phyloP scores from a whole-genome alignment of 2,113 vertebrate genomes.

The Psephotus haematonotus region DNA sequence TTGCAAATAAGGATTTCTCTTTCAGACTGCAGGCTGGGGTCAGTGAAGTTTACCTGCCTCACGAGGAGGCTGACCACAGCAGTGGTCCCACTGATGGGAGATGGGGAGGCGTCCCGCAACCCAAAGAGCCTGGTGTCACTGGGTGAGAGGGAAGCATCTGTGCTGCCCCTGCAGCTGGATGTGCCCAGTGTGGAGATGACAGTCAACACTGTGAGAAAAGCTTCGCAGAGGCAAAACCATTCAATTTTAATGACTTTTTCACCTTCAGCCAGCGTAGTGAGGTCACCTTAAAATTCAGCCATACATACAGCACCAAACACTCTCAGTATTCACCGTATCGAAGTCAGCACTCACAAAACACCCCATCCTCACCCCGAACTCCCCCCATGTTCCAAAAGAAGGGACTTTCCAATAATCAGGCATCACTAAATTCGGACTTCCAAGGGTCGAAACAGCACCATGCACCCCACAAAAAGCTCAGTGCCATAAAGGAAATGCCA shows the following conservation, averaged over 20 bases:
- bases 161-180: rapidly evolving
- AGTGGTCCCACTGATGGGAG: background rate
- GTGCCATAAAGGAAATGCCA: rapidly evolving
- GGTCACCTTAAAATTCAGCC: background rate
- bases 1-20: background rate
- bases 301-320: rapidly evolving
- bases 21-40: no score
- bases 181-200: no score
- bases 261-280: background rate
- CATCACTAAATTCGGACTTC: background rate
- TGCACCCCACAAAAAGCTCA: rapidly evolving
- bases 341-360: rapidly evolving
- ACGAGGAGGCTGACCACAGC: background rate
- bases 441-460: background rate
- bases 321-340: rapidly evolving
- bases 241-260: rapidly evolving
- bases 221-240: background rate
- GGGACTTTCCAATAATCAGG: rapidly evolving
- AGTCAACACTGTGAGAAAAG: background rate
- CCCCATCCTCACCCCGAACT: background rate
- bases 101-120: background rate
- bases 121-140: background rate
- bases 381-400: background rate
- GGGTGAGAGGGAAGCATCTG: background rate
- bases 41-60: background rate